Evolutionary conservation across 1,140 invertebrate species (phyloP), one percentile per base, ranked within the genome.

Genomic region (Lepidurus couesii): DNA sequence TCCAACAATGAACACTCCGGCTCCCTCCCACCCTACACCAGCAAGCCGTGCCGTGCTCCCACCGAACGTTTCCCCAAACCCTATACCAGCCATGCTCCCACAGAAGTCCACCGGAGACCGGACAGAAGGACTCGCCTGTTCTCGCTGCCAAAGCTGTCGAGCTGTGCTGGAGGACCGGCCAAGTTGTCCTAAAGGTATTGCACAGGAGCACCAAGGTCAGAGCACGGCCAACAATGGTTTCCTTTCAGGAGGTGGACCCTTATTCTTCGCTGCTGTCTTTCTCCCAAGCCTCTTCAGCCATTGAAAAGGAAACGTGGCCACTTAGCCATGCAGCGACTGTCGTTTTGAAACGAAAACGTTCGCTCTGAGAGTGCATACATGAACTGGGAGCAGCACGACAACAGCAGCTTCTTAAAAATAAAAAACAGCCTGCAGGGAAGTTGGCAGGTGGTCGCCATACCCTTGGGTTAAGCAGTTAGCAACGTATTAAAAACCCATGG

Each of bases 231-330:
- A 65, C 53, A 65, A 65, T 65, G 53, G 53, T 65, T 65, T 65
- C 53, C 13, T 16, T 47, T 65, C 5, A 7, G 53, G 53, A 16
- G 53, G 16, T 21, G 53, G 16, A 10, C 45, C 16, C 45, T 47
- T 16, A 65, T 21, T 65, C 53, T 65, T 21, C 21, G 9, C 21
- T 13, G 13, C 53, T 65, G 53, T 65, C 53, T 65, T 4, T 34
- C 53, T 21, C 6, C 9, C 4, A 65, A 21, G 21, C 53, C 53
- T 65, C 21, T 65, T 65, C 34, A 34, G 53, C n/a, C 21, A 65
- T 16, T 65, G 53, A 65, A 65, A 65, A 65, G 53, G 53, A 65
- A 65, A 65, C 21, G 53, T 65, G 53, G 53, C 53, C 53, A 65
- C 53, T 65, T 65, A 65, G 21, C 53, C 53, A 65, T 65, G 53